phyloP scores from a whole-genome alignment of 2,797 vertebrate species.

The Ctenochaetus hawaiiensis region DNA sequence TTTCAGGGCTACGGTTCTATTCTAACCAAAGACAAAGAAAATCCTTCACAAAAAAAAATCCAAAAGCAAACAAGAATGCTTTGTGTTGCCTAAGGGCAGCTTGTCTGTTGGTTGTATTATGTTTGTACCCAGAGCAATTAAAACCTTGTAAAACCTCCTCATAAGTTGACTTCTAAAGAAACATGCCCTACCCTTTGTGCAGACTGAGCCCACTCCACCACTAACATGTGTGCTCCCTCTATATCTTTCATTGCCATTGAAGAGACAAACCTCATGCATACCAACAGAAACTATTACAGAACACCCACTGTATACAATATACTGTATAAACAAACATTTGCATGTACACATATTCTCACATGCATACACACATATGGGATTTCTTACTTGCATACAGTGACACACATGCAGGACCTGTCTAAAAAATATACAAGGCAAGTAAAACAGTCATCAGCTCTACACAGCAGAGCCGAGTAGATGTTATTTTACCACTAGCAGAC shows the following conservation, averaged over 20 bases:
- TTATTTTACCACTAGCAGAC: conserved; percentile 70
- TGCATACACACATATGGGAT: conserved; percentile 15
- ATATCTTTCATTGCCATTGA: conserved; percentile 12
- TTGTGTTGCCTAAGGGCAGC: conserved; percentile 27
- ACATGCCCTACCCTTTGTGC: conserved; percentile 31
- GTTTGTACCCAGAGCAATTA: conserved; percentile 40
- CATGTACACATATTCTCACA: conserved; percentile 19
- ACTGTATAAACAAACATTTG: neutral
- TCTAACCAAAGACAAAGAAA: neutral
- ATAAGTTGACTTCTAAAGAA: conserved; percentile 52
- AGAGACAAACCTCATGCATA: conserved; percentile 25
- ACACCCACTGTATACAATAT: neutral
- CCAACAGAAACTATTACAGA: conserved; percentile 11
- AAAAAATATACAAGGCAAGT: conserved; percentile 71
- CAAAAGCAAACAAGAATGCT: conserved; percentile 6
- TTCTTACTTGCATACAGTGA: conserved; percentile 35
- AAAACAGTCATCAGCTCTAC: conserved; percentile 74
- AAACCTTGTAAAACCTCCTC: conserved; percentile 51
- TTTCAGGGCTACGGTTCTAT: neutral
- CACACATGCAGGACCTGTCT: conserved; percentile 47
- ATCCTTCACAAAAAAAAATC: neutral
- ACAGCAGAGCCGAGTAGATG: conserved; percentile 61
- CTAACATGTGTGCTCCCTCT: conserved; percentile 21
- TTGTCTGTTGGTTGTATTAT: conserved; percentile 31
- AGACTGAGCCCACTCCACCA: conserved; percentile 35